Base-by-base conservation (phyloP, 2,888 invertebrate species). In the Romanomermis culicivorax region DNA sequence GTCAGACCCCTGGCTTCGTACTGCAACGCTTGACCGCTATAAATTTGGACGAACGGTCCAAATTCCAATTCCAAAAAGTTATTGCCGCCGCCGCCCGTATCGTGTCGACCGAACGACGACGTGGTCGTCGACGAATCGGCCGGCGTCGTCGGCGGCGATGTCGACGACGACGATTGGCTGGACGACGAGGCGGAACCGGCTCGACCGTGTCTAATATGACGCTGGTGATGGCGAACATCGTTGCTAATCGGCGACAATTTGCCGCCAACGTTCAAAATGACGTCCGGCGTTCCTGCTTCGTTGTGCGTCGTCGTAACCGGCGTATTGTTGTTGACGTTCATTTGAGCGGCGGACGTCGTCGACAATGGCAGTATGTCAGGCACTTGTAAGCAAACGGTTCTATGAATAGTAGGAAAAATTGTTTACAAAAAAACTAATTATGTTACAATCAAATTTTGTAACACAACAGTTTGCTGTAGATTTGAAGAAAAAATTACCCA, bases 1-100 rank as follows among this genome's bases (percentile, higher is more conserved):
- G 75, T 74, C 62, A 87, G 74, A 61, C 80, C 78, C 61, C 78
- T 79, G 55, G 84, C 77, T 64, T 84, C 80, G 66, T 77, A 78
- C 56, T 68, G 64, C 55, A 53, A 47, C 26, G 27, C 29, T 26
- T 52, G 27, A 36, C 61, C 62, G 17, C 43, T 29, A 42, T 53
- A 56, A 23, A 50, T 30, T 17, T 25, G 24, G 2, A n/a, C 29
- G 7, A 50, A 51, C 14, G 36, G 43, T 27, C 29, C 43, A 29
- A 42, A 51, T 20, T 55, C 48, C 2, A 11, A 11, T 3, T 43
- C 55, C 2, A 27, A 2, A 4, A 17, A 17, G 7, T 7, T 7
- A 42, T 20, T 53, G 53, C 54, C 58, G 56, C 11, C 58, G 48
- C 60, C 58, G 29, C 23, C 4, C 42, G 48, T 51, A 23, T 48